Evolutionary conservation across 2,113 vertebrate species (phyloP).

Genomic region (Laterallus jamaicensis): DNA sequence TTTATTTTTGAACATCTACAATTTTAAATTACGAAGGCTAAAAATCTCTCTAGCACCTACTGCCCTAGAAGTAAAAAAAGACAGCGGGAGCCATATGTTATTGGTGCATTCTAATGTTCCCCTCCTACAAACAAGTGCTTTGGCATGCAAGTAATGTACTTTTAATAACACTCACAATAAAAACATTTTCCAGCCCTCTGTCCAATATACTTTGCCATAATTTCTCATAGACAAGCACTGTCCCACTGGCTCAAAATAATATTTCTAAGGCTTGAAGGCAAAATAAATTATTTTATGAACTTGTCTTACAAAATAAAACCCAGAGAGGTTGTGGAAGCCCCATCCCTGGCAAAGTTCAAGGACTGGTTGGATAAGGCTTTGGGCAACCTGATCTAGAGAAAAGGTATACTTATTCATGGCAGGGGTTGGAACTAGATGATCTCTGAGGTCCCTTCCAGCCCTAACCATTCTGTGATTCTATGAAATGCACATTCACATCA

Average conservation of each 20-base stretch:
- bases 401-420: no score
- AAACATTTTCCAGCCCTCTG: neutral
- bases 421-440: no score
- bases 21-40: slow-evolving; percentile 1
- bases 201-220: neutral
- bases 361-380: no score
- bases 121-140: neutral
- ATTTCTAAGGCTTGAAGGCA: neutral
- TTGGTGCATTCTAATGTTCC: neutral
- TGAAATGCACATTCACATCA: neutral
- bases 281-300: neutral
- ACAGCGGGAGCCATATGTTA: neutral
- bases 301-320: neutral
- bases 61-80: neutral
- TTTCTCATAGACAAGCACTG: neutral
- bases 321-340: no score
- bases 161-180: neutral
- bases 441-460: no score
- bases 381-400: no score
- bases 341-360: no score
- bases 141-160: neutral
- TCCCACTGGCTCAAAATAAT: neutral
- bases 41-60: neutral
- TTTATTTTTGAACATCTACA: neutral
- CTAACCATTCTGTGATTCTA: no score